Base-by-base conservation (phyloP, 1,140 invertebrate genomes). In the Eueides isabella region DNA sequence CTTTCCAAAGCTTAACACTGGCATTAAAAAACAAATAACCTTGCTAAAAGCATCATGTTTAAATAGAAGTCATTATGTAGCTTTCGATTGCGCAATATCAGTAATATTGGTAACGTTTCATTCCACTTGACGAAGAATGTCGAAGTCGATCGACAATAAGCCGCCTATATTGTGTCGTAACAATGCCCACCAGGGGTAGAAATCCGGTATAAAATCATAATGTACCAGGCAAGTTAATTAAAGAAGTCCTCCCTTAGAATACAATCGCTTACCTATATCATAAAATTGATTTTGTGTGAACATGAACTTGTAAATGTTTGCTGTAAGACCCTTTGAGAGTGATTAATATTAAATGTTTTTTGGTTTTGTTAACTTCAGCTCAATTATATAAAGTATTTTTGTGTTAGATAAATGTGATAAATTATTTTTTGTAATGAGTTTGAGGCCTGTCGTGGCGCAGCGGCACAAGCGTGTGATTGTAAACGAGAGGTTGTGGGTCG, bases 171-270 rank as follows among this genome's bases (percentile, higher is more conserved):
- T 89, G 85, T 85, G 81, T 83, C 81, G 72, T 74, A 75, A 87
- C 85, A 89, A 87, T 85, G 73, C 80, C 61, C 78, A 79, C 75
- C 75, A 75, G 78, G 79, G 77, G 75, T 81, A 85, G 83, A 87
- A 86, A 83, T 78, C 81, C 81, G 80, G 76, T 82, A 85, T 87
- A 84, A 87, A 84, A 75, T 81, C 81, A 84, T 87, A 88, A 87
- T 87, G 81, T 78, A 73, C 77, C 77, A 79, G 84, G 73, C 80
- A 85, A 87, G 85, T 87, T 89, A 87, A 89, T 89, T 89, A 89
- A 86, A 87, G 55, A 44, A 80, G 62, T 71, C 48, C 67, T 38
- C 62, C 70, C 61, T 63, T 63, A 16, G 5, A 16, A 63, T 30
- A 1, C 12, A 14, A 9, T 63, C 5, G 6, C 14, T 30, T 29